Conservation (phyloP, 2,797 vertebrate species). For the Dicrostonyx torquatus region DNA sequence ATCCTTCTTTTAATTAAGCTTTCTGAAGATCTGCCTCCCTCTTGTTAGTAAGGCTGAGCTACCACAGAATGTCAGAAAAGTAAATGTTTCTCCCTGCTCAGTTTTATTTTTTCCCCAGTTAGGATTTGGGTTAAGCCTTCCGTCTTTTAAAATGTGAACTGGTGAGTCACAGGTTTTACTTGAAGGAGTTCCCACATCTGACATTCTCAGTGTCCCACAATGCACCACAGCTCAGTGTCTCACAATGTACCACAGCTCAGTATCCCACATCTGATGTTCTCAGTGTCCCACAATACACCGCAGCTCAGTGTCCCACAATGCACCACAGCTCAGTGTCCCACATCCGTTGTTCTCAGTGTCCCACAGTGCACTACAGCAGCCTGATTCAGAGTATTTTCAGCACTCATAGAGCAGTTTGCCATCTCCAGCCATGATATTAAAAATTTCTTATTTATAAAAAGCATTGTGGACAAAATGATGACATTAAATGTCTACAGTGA, state of each 20-base stretch:
- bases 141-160: slow-evolving; percentile 38
- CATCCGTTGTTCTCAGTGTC: too few species aligned
- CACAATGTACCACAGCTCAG: too few species aligned
- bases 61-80: neutral
- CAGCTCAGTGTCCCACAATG: neutral
- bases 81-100: neutral
- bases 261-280: too few species aligned
- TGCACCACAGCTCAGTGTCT: too few species aligned
- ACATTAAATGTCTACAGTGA: neutral
- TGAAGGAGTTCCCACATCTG: neutral
- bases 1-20: neutral
- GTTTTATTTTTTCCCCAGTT: neutral
- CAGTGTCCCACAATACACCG: too few species aligned
- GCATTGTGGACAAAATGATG: neutral
- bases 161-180: slow-evolving; percentile 1
- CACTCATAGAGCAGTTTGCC: too few species aligned
- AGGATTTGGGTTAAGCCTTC: neutral
- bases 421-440: neutral
- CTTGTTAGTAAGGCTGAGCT: neutral
- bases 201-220: neutral
- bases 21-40: neutral
- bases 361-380: neutral
- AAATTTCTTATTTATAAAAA: neutral
- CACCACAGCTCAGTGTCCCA: neutral
- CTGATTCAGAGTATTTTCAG: neutral